These are phyloP conservation scores for Ormyrus nitidulus DNA, from an alignment of 2,888 invertebrate genomes.

Conservation along the genomic window DNA sequence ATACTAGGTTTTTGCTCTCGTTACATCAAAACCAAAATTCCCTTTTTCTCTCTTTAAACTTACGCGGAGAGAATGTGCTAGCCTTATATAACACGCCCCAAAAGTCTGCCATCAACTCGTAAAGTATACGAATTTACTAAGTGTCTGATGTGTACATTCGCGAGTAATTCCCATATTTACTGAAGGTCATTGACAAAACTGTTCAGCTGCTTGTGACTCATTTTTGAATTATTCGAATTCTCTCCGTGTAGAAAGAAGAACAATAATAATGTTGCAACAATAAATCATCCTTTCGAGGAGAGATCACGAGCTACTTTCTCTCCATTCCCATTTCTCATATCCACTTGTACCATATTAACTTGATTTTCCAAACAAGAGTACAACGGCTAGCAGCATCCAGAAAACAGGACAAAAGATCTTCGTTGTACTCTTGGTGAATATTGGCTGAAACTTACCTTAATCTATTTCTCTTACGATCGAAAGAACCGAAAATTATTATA, in stretches of 20 bases:
- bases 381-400: constrained; percentile 6
- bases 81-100: constrained; percentile 1
- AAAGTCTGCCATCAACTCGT: not conserved
- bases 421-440: constrained; percentile 22
- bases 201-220: not conserved
- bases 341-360: constrained; percentile 26
- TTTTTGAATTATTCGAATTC: constrained; percentile 30
- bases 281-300: constrained; percentile 11
- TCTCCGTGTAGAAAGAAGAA: constrained; percentile 46
- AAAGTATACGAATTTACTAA: constrained; percentile 1
- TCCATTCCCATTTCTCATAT: constrained; percentile 13
- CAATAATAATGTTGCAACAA: constrained; percentile 28
- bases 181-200: constrained; percentile 17
- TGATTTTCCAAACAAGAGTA: constrained; percentile 34
- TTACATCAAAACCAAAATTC: constrained; percentile 54
- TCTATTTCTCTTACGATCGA: constrained; percentile 28
- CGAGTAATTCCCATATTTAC: not conserved
- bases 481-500: constrained; percentile 53
- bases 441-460: constrained; percentile 4
- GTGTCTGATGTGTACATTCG: constrained; percentile 26
- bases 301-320: constrained; percentile 41
- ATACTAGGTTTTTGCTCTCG: constrained; percentile 53
- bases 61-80: constrained; percentile 52
- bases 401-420: not conserved
- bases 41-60: constrained; percentile 45